Conservation (phyloP, 2,113 vertebrate genomes). For the Eulemur macaco region DNA sequence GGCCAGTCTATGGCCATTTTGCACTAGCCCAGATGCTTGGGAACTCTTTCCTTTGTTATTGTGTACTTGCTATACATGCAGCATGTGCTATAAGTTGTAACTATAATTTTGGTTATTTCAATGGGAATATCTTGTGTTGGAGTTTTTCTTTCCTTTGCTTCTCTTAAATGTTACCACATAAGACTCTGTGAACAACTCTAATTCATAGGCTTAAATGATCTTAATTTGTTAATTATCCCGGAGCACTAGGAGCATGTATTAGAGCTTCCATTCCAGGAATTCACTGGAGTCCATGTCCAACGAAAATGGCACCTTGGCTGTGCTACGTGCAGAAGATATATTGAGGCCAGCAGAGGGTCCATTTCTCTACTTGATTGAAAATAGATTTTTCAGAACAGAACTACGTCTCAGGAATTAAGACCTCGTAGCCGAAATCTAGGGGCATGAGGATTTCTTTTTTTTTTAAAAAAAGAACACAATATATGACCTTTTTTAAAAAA, state of each 20-base stretch:
- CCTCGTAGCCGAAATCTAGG: not conserved
- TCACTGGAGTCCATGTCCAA: not conserved
- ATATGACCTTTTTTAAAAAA: not conserved
- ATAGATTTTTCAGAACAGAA: not conserved
- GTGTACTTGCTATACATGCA: rapidly evolving
- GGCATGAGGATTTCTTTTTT: not conserved
- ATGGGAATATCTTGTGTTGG: not conserved
- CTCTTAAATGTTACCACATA: not conserved
- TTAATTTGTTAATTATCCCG: not conserved
- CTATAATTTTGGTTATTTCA: not conserved
- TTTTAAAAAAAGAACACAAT: not conserved
- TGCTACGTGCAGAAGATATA: not conserved
- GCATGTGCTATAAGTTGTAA: not conserved
- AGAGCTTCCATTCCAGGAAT: not conserved
- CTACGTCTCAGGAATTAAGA: not conserved
- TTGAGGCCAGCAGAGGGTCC: not conserved
- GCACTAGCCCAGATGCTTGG: not conserved
- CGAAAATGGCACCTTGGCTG: not conserved
- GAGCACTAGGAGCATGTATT: not conserved
- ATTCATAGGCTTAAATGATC: not conserved
- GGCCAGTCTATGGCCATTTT: not conserved
- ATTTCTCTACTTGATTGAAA: not conserved
- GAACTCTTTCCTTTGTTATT: rapidly evolving
- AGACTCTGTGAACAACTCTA: not conserved
- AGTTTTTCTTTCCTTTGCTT: not conserved